These are phyloP conservation scores for Euphydryas editha DNA, from an alignment of 2,888 invertebrate species.

Conservation along the genomic window DNA sequence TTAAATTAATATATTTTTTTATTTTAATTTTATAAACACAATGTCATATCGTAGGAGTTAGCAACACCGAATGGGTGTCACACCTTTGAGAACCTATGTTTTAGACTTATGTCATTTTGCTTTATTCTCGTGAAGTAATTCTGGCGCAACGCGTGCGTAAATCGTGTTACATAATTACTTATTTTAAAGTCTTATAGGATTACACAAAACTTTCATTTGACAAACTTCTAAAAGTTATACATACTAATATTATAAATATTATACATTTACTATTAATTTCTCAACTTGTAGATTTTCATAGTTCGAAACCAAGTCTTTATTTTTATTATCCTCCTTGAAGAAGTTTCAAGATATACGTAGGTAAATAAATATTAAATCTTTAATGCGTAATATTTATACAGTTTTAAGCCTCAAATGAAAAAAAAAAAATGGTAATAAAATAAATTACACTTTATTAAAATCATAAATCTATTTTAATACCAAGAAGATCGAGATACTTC, in stretches of 20 bases:
- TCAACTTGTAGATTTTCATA: background rate
- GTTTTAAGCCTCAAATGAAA: too few relatives aligned
- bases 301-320: background rate
- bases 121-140: slow-evolving; percentile 16
- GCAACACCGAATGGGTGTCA: too few relatives aligned
- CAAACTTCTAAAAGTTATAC: background rate
- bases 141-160: slow-evolving; percentile 15
- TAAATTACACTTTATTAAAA: too few relatives aligned
- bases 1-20: too few relatives aligned
- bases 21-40: too few relatives aligned
- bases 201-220: slow-evolving; percentile 2
- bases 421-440: too few relatives aligned
- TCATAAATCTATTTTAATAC: too few relatives aligned
- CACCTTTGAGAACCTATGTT: background rate
- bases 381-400: too few relatives aligned
- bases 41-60: too few relatives aligned
- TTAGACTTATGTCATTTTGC: slow-evolving; percentile 20
- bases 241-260: background rate
- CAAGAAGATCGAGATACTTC: too few relatives aligned
- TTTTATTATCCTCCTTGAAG: background rate
- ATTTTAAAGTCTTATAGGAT: slow-evolving; percentile 21
- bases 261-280: background rate
- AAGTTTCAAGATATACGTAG: background rate
- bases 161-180: slow-evolving; percentile 18
- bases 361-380: background rate